phyloP scores from a whole-genome alignment of 2,797 vertebrate genomes.

The Sebastes miniatus region DNA sequence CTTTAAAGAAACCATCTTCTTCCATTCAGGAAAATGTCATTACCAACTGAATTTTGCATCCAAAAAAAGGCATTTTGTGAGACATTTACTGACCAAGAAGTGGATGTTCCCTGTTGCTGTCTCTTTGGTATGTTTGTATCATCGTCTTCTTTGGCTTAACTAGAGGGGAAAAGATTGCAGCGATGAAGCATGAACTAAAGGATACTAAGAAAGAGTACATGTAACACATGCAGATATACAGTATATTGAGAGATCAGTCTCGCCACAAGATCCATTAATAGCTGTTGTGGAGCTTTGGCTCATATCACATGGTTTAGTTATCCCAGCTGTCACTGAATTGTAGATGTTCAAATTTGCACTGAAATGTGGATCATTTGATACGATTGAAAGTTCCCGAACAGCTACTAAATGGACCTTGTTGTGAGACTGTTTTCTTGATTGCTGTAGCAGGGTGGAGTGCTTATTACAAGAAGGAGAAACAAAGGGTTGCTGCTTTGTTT shows the following conservation, averaged over 20 bases:
- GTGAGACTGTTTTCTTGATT: neutral
- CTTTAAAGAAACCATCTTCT: neutral
- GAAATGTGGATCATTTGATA: neutral
- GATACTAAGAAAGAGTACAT: neutral
- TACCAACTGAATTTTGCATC: neutral
- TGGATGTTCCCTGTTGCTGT: slow-evolving; percentile 53
- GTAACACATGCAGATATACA: neutral
- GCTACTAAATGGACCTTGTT: neutral
- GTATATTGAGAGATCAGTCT: neutral
- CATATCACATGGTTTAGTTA: neutral
- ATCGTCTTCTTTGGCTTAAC: slow-evolving; percentile 19
- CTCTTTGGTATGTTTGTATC: slow-evolving; percentile 54
- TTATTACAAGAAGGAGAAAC: neutral
- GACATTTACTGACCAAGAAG: slow-evolving; percentile 66
- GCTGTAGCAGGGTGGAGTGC: neutral
- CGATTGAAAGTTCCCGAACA: neutral
- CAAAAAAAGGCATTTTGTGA: neutral
- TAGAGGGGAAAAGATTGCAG: neutral
- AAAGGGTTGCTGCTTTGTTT: neutral
- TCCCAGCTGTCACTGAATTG: neutral
- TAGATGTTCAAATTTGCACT: neutral
- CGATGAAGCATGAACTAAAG: neutral
- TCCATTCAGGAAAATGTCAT: neutral
- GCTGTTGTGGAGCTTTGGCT: neutral
- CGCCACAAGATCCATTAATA: neutral